phyloP scores from a whole-genome alignment of 2,888 invertebrate genomes.

The Temnothorax rugatulus region DNA sequence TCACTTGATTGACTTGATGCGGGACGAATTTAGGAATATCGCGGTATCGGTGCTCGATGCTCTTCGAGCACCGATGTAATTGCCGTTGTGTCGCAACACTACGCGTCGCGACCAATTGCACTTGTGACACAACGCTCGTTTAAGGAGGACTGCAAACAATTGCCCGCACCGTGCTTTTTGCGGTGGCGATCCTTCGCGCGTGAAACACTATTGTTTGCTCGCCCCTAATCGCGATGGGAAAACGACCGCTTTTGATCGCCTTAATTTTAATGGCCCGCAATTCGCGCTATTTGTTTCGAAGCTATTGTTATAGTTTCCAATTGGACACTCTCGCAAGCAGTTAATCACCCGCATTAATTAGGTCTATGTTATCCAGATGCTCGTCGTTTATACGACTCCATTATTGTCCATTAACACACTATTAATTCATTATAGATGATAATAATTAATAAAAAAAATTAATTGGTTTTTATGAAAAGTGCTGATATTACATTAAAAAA shows the following conservation, averaged over 20 bases:
- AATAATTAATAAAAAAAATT: background rate
- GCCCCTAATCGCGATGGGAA: conserved; percentile 60
- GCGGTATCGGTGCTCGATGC: background rate
- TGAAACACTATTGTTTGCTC: conserved; percentile 43
- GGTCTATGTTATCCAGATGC: background rate
- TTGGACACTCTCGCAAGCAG: conserved; percentile 64
- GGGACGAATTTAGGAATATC: background rate
- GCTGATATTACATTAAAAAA: background rate
- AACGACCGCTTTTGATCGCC: conserved; percentile 69
- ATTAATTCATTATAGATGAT: background rate
- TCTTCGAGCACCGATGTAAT: background rate
- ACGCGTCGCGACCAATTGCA: conserved; percentile 7
- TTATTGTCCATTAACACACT: background rate
- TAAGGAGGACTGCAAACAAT: conserved; percentile 63
- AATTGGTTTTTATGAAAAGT: background rate
- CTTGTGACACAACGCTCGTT: conserved; percentile 46
- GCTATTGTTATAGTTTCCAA: conserved; percentile 68
- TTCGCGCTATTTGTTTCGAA: conserved; percentile 61
- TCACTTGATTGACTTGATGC: background rate
- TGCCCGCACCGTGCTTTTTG: conserved; percentile 41
- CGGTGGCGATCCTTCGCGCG: background rate
- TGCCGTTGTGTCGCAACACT: conserved; percentile 21
- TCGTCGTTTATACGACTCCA: background rate
- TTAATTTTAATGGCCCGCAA: conserved; percentile 70
- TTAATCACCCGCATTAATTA: conserved; percentile 19